Evolutionary conservation across 2,113 vertebrate species (phyloP), one percentile per base, ranked within the genome.

Genomic region (Macrotus californicus): DNA sequence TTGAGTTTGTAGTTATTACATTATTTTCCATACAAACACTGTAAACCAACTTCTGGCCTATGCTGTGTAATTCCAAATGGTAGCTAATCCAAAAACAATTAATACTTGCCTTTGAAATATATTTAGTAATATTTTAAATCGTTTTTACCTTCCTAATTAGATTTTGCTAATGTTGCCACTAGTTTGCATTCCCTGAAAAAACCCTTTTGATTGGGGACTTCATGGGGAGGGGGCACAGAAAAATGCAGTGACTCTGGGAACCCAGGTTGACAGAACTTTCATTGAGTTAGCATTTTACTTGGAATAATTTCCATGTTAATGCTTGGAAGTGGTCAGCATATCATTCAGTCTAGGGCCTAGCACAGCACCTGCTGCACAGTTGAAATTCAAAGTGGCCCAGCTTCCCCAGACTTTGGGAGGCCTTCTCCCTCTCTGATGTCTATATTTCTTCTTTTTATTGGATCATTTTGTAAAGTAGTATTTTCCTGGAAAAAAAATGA

Each of bases 11-110:
- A 46, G 48, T 48, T 75, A 15, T 73, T 73, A 15, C 48, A 31
- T 75, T 75, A 48, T 34, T 48, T 75, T 31, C 43, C 43, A 34
- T 34, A 48, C 43, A 31, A 31, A 75, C 46, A 75, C 73, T 31
- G 15, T 31, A 46, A 75, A 48, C 73, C 39, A 15, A 48, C 15
- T 48, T 75, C 41, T 48, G 26, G 5, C 29, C 73, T 8, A 75
- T 41, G 4, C 7, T 75, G 16, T 50, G 39, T 66, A 70, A 83
- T 93, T 75, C 69, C 90, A 93, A 83, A 79, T 87, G 90, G 54
- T 80, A 36, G 46, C 80, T 94, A 92, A 94, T 95, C 87, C 90
- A 92, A 91, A 97, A 95, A 73, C 94, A 79, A 83, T 96, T 95
- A 96, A 89, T 95, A 92, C 73, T 87, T 96, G 80, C 83, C 90